Evolutionary conservation across 2,113 vertebrate species (phyloP), one percentile per base, ranked within the genome.

Genomic region (Platichthys stellatus): DNA sequence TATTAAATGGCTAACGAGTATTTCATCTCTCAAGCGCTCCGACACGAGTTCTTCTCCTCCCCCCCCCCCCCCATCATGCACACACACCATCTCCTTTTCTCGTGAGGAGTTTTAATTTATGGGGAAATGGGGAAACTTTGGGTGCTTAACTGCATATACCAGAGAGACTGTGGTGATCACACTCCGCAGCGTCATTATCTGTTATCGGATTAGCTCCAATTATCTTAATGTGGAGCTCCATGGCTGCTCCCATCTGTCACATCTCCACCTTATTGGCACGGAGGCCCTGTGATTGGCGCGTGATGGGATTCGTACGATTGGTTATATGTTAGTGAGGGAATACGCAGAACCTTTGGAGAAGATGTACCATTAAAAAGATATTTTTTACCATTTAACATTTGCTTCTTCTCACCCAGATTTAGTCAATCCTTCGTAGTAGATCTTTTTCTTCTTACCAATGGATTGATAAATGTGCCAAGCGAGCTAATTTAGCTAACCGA

Each of bases 161-260:
- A 63, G 79, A 81, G 63, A 69, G 54, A 65, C 67, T 66, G 73
- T 49, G 68, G 35, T 78, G 54, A 81, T 86, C 80, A 74, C 10
- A 10, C 17, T 15, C 38, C 31, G n/a, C 82, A 47, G 78, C 78
- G 53, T 63, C 74, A 84, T 63, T 60, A 77, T 72, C 65, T 54
- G 21, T 82, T 65, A 77, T 87, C 47, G 59, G 40, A 86, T 84
- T 83, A 79, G 67, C 63, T 77, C 73, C 53, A 86, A 23, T 86
- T 80, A 75, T 57, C 64, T 63, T 69, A 12, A 56, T 74, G 72
- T 74, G 35, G 40, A 63, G 45, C 67, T 76, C n/a, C 57, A 28
- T 20, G n/a, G 7, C 71, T 62, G n/a, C 43, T 78, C 51, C 35
- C 43, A 26, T 78, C 68, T 65, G 78, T 64, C 54, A 31, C 21